These are phyloP conservation scores for Apodemus sylvaticus DNA, from an alignment of 2,113 vertebrate species.

Conservation along the genomic window DNA sequence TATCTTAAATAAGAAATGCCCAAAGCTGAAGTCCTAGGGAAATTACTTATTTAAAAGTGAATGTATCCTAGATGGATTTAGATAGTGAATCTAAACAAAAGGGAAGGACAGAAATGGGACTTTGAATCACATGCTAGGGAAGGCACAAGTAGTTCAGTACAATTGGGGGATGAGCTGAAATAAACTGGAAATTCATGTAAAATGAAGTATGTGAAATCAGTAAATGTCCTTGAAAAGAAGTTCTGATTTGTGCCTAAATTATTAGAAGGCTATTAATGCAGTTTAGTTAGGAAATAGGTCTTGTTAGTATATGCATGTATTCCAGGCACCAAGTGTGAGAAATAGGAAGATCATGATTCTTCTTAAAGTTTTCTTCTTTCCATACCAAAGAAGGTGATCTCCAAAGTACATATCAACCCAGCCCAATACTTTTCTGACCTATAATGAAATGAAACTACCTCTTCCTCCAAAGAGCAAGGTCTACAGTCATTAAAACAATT, in stretches of 20 bases:
- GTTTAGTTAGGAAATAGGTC: neutral
- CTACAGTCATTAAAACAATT: neutral
- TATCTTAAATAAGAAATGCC: neutral
- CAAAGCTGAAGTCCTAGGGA: neutral
- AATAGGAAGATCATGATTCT: neutral
- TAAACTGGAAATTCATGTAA: neutral
- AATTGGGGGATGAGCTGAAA: neutral
- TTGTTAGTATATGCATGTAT: neutral
- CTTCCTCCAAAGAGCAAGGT: neutral
- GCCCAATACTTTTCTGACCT: neutral
- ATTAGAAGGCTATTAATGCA: neutral
- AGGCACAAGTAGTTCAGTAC: neutral
- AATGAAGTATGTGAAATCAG: neutral
- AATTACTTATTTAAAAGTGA: neutral
- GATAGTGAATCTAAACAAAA: neutral
- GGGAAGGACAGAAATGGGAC: neutral
- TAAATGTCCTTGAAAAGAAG: neutral
- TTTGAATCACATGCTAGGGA: neutral
- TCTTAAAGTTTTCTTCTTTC: neutral
- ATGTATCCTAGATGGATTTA: neutral
- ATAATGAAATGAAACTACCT: neutral
- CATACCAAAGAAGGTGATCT: neutral
- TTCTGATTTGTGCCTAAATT: constrained; percentile 12
- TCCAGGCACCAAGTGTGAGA: neutral
- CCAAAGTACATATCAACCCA: neutral